phyloP scores from a whole-genome alignment of 2,113 vertebrate species.

The Pangasianodon gigas region DNA sequence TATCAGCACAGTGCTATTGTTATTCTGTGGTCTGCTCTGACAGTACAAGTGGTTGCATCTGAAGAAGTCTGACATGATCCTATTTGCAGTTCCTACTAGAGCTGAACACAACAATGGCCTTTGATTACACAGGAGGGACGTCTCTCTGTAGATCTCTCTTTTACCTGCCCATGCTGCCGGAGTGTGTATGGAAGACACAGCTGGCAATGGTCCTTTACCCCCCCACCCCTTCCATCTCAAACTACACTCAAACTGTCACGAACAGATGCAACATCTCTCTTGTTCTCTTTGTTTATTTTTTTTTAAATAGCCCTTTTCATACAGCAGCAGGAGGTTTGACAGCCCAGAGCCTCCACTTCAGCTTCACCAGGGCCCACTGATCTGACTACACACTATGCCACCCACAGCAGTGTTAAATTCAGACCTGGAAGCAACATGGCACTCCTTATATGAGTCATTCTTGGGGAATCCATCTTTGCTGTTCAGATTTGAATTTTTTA shows the following conservation, averaged over 20 bases:
- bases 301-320: conserved; percentile 11
- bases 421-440: background rate
- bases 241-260: conserved; percentile 28
- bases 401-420: conserved; percentile 3
- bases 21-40: conserved; percentile 9
- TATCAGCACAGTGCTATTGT: conserved; percentile 17
- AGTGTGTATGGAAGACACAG: background rate
- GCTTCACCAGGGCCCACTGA: background rate
- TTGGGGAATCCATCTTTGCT: background rate
- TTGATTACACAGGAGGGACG: conserved; percentile 28
- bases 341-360: background rate
- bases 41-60: conserved; percentile 5
- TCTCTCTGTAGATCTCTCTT: background rate
- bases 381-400: conserved; percentile 17
- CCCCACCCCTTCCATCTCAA: background rate
- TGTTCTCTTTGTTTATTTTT: background rate
- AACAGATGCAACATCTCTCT: conserved; percentile 33
- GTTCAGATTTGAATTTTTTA: conserved; percentile 1
- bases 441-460: conserved; percentile 25
- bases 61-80: conserved; percentile 17
- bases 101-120: conserved; percentile 35
- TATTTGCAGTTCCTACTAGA: conserved; percentile 24
- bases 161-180: conserved; percentile 23
- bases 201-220: background rate
- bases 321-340: background rate